Evolutionary conservation across 1,140 invertebrate genomes (phyloP).

Genomic region (Sesamia nonagrioides): DNA sequence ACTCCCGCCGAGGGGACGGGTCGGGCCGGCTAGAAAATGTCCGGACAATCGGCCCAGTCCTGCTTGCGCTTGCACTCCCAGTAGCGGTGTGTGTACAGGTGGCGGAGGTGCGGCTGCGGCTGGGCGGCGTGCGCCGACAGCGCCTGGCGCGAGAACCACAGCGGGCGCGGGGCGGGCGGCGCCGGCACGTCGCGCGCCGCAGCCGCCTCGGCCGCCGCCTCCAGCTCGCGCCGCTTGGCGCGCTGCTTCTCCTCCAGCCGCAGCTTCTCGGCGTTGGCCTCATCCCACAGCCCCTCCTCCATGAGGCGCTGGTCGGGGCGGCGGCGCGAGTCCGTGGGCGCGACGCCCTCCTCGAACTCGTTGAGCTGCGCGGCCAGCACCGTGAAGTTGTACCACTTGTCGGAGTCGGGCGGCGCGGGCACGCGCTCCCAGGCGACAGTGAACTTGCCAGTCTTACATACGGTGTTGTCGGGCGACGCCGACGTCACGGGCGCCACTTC

Average conservation of each 20-base stretch:
- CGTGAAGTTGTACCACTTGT: conserved; percentile 97
- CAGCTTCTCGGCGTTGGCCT: conserved; percentile 97
- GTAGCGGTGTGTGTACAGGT: conserved; percentile 96
- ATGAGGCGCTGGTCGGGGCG: conserved; percentile 99
- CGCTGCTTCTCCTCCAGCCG: conserved; percentile 98
- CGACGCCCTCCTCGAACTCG: conserved; percentile 96
- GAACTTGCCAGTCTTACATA: conserved; percentile 96
- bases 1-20: neutral
- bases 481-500: conserved; percentile 97
- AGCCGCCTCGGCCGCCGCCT: conserved; percentile 94
- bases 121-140: conserved; percentile 85
- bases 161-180: conserved; percentile 94
- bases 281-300: conserved; percentile 98
- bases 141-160: conserved; percentile 94
- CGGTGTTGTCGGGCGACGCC: conserved; percentile 93
- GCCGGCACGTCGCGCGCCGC: conserved; percentile 89
- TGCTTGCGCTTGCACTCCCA: conserved; percentile 96
- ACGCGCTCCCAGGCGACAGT: conserved; percentile 95
- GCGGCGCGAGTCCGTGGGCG: conserved; percentile 97
- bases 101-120: conserved; percentile 89
- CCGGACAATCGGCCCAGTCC: conserved; percentile 97
- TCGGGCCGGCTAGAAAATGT: conserved; percentile 93
- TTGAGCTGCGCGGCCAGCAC: conserved; percentile 98
- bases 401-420: conserved; percentile 91
- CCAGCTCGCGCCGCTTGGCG: conserved; percentile 90